Conservation (phyloP, 2,797 vertebrate species). For the Onychomys leucogaster region DNA sequence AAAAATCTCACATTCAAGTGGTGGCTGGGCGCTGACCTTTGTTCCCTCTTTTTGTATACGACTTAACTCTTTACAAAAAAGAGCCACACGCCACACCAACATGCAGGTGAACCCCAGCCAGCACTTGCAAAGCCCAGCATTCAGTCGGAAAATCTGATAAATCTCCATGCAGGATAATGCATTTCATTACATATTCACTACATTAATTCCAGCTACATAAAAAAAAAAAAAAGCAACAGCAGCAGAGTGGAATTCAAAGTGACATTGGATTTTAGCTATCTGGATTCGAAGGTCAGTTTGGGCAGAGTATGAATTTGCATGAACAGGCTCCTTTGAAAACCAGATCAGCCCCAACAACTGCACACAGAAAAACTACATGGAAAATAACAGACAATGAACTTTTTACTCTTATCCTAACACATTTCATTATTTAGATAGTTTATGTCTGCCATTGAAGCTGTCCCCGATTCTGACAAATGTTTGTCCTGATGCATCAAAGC, state of each 20-base stretch:
- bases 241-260: constrained; percentile 84
- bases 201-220: constrained; percentile 93
- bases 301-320: constrained; percentile 85
- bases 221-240: constrained; percentile 66
- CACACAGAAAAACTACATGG: constrained; percentile 83
- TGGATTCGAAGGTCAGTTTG: constrained; percentile 87
- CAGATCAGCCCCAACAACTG: constrained; percentile 85
- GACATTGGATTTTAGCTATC: constrained; percentile 87
- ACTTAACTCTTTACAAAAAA: constrained; percentile 99
- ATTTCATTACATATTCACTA: constrained; percentile 94
- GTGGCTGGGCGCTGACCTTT: constrained; percentile 99
- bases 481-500: constrained; percentile 75
- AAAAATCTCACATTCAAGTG: constrained; percentile 99
- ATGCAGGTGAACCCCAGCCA: constrained; percentile 96
- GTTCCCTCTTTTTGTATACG: constrained; percentile 98
- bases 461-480: constrained; percentile 77
- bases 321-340: constrained; percentile 85
- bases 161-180: constrained; percentile 95
- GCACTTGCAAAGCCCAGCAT: constrained; percentile 93
- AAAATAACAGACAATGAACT: constrained; percentile 85
- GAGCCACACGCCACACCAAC: constrained; percentile 92
- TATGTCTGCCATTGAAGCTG: constrained; percentile 79
- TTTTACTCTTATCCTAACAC: constrained; percentile 75
- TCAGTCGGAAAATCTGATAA: constrained; percentile 97
- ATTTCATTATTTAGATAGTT: constrained; percentile 77